Conservation (phyloP, 2,888 invertebrate species). For the Abrostola triplasia region DNA sequence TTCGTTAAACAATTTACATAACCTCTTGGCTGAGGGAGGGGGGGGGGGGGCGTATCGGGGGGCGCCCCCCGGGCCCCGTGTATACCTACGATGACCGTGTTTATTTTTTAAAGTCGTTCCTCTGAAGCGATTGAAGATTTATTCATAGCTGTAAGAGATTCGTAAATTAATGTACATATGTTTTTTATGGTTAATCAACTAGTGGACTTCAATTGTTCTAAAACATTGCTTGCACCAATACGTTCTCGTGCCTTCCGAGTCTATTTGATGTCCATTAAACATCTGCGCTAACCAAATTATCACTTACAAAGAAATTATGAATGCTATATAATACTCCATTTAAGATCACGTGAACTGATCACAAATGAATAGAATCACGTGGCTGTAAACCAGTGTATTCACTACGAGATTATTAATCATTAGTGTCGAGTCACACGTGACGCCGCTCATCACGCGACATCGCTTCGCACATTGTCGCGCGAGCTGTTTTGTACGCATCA, state of each 20-base stretch:
- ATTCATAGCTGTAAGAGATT: too few species aligned
- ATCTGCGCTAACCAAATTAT: too few species aligned
- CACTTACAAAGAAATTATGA: not conserved
- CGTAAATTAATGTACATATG: too few species aligned
- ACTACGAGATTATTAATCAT: not conserved
- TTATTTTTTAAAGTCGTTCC: constrained; percentile 12
- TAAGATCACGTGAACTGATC: not conserved
- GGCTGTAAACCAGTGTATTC: not conserved
- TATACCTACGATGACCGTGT: constrained; percentile 19
- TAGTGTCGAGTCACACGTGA: not conserved
- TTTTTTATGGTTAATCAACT: too few species aligned
- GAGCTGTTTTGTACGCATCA: not conserved
- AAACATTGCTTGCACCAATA: too few species aligned
- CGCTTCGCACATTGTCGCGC: not conserved
- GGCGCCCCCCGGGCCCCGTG: not conserved
- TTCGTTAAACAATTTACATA: constrained; percentile 84
- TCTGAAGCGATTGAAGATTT: too few species aligned
- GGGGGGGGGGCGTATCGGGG: not conserved
- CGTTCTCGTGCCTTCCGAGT: too few species aligned
- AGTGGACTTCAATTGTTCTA: too few species aligned
- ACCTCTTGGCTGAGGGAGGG: constrained; percentile 45
- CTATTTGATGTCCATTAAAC: too few species aligned
- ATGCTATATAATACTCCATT: constrained; percentile 1
- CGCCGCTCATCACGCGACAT: not conserved
- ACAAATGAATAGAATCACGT: constrained; percentile 3